Conservation (phyloP, 2,888 invertebrate genomes). For the Andrena chrysosceles region DNA sequence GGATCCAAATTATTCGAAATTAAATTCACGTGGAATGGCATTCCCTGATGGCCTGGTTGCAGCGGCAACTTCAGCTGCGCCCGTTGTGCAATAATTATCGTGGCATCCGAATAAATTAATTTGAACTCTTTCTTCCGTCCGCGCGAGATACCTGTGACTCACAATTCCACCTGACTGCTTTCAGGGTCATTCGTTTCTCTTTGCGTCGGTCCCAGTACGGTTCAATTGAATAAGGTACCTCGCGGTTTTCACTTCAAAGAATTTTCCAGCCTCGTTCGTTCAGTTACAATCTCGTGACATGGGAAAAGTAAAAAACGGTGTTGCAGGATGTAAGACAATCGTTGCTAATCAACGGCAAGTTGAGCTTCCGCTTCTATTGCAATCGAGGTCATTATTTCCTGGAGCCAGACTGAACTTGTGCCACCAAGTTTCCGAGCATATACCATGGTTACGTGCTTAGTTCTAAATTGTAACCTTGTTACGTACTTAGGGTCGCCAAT, state of each 20-base stretch:
- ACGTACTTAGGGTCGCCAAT: constrained; percentile 63
- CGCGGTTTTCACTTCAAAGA: background rate
- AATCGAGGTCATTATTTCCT: constrained; percentile 31
- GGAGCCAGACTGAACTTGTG: constrained; percentile 19
- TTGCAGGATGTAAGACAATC: constrained; percentile 7
- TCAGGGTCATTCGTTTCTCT: background rate
- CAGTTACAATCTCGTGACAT: background rate
- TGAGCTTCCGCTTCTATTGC: constrained; percentile 18
- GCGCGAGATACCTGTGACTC: too few species aligned
- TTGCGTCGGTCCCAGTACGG: background rate
- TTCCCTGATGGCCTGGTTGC: constrained; percentile 7
- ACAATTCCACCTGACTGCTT: background rate
- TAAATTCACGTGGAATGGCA: constrained; percentile 39
- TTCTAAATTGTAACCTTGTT: constrained; percentile 67
- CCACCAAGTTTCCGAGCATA: constrained; percentile 25
- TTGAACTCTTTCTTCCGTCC: background rate
- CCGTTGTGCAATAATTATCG: constrained; percentile 30
- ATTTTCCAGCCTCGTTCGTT: background rate
- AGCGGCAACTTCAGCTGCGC: constrained; percentile 16
- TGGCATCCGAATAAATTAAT: constrained; percentile 24
- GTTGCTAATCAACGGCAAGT: constrained; percentile 26
- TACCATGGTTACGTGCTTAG: constrained; percentile 32
- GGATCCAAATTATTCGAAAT: constrained; percentile 45
- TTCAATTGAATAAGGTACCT: background rate
- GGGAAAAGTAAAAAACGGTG: background rate